phyloP scores from a whole-genome alignment of 2,888 invertebrate genomes.

The Epicampocera succincta region DNA sequence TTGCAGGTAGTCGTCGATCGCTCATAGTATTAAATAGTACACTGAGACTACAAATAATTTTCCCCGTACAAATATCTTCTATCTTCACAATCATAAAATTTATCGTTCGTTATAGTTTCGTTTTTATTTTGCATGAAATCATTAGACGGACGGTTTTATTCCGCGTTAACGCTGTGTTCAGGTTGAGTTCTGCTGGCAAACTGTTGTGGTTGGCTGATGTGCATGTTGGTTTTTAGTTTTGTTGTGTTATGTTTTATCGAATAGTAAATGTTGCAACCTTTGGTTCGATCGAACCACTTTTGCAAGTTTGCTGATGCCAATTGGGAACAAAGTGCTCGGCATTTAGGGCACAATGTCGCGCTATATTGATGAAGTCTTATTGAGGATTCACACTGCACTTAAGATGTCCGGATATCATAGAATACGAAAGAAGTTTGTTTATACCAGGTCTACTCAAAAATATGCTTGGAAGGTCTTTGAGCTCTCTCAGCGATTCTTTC shows the following conservation, averaged over 20 bases:
- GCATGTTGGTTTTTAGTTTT: constrained; percentile 70
- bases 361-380: no score
- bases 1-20: constrained; percentile 29
- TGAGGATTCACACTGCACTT: no score
- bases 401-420: no score
- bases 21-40: constrained; percentile 15
- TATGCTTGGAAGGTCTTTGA: no score
- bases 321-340: neutral
- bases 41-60: constrained; percentile 23
- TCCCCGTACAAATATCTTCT: neutral
- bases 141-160: neutral
- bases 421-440: no score
- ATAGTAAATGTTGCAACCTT: constrained; percentile 30
- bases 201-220: constrained; percentile 63
- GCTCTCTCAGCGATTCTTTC: no score
- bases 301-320: constrained; percentile 19
- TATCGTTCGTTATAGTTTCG: constrained; percentile 28
- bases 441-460: no score
- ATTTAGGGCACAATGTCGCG: neutral
- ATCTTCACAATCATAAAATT: neutral
- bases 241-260: constrained; percentile 65
- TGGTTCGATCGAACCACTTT: constrained; percentile 35
- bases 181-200: constrained; percentile 69
- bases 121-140: constrained; percentile 9
- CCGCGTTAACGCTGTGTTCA: constrained; percentile 45